These are phyloP conservation scores for Drosophila aff. DNA, from an alignment of 1,140 invertebrate species.

Conservation along the genomic window DNA sequence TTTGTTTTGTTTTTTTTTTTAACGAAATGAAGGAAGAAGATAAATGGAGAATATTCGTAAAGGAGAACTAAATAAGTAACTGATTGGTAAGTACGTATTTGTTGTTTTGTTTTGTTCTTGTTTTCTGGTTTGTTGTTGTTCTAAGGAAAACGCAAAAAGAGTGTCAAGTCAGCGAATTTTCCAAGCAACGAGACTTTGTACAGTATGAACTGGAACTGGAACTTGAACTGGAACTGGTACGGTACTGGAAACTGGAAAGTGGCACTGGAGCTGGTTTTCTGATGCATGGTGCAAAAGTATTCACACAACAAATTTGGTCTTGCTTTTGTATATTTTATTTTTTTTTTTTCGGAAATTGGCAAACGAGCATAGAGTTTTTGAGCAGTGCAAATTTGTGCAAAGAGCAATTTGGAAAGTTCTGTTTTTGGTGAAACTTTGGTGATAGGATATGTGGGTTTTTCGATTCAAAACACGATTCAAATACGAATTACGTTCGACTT, in stretches of 20 bases:
- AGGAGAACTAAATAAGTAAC: conserved; percentile 68
- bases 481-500: conserved; percentile 35
- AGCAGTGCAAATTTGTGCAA: conserved; percentile 26
- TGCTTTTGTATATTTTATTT: not conserved
- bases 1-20: conserved; percentile 1
- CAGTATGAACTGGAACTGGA: conserved; percentile 48
- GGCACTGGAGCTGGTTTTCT: conserved; percentile 52
- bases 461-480: conserved; percentile 34
- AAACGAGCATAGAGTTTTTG: conserved; percentile 42
- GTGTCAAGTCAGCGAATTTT: conserved; percentile 61
- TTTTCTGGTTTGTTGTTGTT: conserved; percentile 75
- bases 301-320: conserved; percentile 24
- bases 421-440: conserved; percentile 23
- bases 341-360: conserved; percentile 43
- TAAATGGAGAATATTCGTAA: conserved; percentile 52
- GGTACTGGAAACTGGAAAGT: conserved; percentile 38
- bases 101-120: conserved; percentile 66
- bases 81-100: conserved; percentile 76
- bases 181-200: conserved; percentile 79
- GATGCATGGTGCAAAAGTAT: conserved; percentile 59
- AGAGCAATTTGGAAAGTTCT: conserved; percentile 22
- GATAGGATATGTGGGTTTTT: conserved; percentile 16
- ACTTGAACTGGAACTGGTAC: conserved; percentile 22
- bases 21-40: conserved; percentile 72
- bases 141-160: conserved; percentile 52